Evolutionary conservation across 2,797 vertebrate genomes (phyloP).

Genomic region (Helicolenus hilgendorfi): DNA sequence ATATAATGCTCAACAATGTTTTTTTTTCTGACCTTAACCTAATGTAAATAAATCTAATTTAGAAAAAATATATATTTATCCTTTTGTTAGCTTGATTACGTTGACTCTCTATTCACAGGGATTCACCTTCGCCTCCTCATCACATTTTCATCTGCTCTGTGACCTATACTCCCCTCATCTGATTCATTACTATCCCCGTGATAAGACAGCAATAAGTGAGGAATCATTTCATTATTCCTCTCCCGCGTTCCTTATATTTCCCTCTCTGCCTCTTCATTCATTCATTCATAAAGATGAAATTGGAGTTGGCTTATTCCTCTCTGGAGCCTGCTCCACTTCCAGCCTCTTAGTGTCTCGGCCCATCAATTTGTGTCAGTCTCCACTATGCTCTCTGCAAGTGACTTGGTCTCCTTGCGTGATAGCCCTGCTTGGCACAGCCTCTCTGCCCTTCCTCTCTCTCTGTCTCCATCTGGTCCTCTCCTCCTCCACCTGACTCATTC

Average conservation of each 20-base stretch:
- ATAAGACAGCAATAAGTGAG: constrained; percentile 45
- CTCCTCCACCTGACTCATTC: constrained; percentile 67
- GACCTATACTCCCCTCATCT: constrained; percentile 49
- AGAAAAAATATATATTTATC: background rate
- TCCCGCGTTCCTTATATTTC: constrained; percentile 67
- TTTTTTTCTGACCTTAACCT: constrained; percentile 1
- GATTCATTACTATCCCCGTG: constrained; percentile 62
- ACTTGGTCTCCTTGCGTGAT: constrained; percentile 57
- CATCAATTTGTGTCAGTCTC: constrained; percentile 79
- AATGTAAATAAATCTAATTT: background rate
- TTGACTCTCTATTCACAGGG: constrained; percentile 13
- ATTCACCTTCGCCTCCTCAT: constrained; percentile 52
- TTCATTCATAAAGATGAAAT: constrained; percentile 74
- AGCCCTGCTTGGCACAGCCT: constrained; percentile 63
- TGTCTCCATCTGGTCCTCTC: constrained; percentile 77
- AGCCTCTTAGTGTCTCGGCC: constrained; percentile 65
- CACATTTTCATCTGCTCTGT: constrained; percentile 54
- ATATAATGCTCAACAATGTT: background rate
- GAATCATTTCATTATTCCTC: constrained; percentile 76
- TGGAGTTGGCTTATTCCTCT: constrained; percentile 75
- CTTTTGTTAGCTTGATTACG: constrained; percentile 12
- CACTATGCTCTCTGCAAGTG: constrained; percentile 58
- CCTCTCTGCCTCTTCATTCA: constrained; percentile 70
- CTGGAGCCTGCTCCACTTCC: constrained; percentile 66
- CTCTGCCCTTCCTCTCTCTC: constrained; percentile 47